These are phyloP conservation scores for Galeopsomyia nigrocyanea DNA, from an alignment of 2,888 invertebrate genomes.

Conservation along the genomic window DNA sequence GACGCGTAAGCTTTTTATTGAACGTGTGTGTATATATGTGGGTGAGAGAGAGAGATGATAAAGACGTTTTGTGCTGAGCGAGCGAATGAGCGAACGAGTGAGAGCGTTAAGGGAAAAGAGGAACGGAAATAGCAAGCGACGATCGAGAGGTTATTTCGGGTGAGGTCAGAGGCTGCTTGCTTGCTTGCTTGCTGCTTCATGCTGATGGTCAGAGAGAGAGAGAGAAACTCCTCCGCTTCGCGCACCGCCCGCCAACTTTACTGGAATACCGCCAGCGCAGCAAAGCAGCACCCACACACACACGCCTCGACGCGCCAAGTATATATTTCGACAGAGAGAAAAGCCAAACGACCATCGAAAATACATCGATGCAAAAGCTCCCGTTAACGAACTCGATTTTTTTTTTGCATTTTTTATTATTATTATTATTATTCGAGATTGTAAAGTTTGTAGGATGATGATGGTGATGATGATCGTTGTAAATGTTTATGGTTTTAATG, in stretches of 20 bases:
- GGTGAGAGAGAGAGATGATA: slow-evolving; percentile 19
- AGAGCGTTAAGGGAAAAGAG: slow-evolving; percentile 17
- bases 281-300: slow-evolving; percentile 29
- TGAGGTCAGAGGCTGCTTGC: slow-evolving; percentile 68
- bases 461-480: too few relatives aligned
- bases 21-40: background rate
- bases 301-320: slow-evolving; percentile 45
- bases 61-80: background rate
- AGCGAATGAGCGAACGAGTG: slow-evolving; percentile 39
- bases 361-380: slow-evolving; percentile 29
- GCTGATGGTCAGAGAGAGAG: slow-evolving; percentile 67
- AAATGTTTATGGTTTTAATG: too few relatives aligned
- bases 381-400: too few relatives aligned
- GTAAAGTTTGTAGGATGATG: too few relatives aligned
- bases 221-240: slow-evolving; percentile 64
- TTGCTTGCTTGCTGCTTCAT: too few relatives aligned
- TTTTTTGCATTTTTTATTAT: too few relatives aligned
- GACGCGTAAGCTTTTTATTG: slow-evolving; percentile 20
- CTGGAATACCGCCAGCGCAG: slow-evolving; percentile 64
- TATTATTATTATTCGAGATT: too few relatives aligned
- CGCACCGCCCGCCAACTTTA: slow-evolving; percentile 51
- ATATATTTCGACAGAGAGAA: slow-evolving; percentile 13
- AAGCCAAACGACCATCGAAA: slow-evolving; percentile 25
- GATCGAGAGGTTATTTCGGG: slow-evolving; percentile 64
- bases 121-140: slow-evolving; percentile 13